Evolutionary conservation across 2,797 vertebrate species (phyloP).

Genomic region (Spinus olivaceus): DNA sequence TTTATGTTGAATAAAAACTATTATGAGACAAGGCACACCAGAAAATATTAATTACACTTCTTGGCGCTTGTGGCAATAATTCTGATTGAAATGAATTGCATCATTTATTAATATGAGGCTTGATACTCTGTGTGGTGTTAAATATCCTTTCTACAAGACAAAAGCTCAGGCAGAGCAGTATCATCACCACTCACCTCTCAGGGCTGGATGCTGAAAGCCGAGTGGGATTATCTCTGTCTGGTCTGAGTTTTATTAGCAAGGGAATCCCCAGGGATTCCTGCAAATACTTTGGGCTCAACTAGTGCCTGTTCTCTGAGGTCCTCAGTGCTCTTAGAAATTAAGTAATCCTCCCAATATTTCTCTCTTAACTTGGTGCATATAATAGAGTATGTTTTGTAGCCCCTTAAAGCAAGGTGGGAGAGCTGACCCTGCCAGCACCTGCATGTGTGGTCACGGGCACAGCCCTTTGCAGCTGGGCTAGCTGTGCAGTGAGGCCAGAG

Average conservation of each 20-base stretch:
- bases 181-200: neutral
- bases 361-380: neutral
- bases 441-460: fast-evolving
- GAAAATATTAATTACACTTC: constrained; percentile 33
- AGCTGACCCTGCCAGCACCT: neutral
- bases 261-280: neutral
- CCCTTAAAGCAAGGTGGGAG: neutral
- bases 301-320: neutral
- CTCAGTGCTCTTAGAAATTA: neutral
- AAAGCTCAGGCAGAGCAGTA: neutral
- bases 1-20: neutral
- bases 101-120: constrained; percentile 10
- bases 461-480: neutral
- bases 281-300: neutral
- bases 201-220: neutral
- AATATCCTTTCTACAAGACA: neutral
- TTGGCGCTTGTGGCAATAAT: constrained; percentile 24
- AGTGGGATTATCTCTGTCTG: neutral
- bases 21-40: neutral
- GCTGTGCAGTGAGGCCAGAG: neutral
- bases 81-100: neutral
- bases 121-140: neutral
- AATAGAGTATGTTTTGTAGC: neutral
- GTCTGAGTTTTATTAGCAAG: neutral
- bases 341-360: neutral